phyloP scores from a whole-genome alignment of 2,113 vertebrate genomes.

The Vulpes lagopus region DNA sequence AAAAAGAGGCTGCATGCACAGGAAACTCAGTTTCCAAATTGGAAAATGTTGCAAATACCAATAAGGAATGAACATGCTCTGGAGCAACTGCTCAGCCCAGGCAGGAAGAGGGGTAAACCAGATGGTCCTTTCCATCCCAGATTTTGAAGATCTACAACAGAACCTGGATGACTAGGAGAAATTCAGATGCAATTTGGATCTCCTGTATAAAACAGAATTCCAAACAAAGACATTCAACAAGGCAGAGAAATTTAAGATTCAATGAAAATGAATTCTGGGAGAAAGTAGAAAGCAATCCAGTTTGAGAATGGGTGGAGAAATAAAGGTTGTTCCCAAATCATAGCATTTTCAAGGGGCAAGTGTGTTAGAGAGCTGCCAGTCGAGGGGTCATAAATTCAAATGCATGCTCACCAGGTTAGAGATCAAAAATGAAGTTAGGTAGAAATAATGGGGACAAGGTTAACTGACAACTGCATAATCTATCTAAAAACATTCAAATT shows the following conservation, averaged over 20 bases:
- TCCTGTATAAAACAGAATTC: constrained; percentile 69
- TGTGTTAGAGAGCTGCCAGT: not conserved
- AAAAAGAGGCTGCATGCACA: constrained; percentile 43
- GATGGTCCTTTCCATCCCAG: constrained; percentile 78
- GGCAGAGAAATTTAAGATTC: constrained; percentile 59
- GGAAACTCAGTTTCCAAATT: constrained; percentile 77
- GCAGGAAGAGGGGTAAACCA: constrained; percentile 69
- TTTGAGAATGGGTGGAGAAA: not conserved
- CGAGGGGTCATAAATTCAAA: not conserved
- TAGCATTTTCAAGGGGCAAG: not conserved
- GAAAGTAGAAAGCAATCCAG: not conserved
- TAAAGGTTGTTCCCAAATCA: not conserved
- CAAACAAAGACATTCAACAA: constrained; percentile 77
- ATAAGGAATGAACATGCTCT: constrained; percentile 68
- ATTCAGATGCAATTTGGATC: constrained; percentile 75
- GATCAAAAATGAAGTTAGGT: not conserved
- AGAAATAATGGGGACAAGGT: not conserved
- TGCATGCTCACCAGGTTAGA: not conserved
- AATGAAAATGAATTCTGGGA: constrained; percentile 19
- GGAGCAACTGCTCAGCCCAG: constrained; percentile 67
- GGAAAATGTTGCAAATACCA: constrained; percentile 79
- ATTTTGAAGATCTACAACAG: constrained; percentile 78
- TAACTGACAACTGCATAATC: not conserved
- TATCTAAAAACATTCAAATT: constrained; percentile 23
- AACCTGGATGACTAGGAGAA: constrained; percentile 75